Conservation (phyloP, 2,888 invertebrate species). For the Nemotelus nigrinus region DNA sequence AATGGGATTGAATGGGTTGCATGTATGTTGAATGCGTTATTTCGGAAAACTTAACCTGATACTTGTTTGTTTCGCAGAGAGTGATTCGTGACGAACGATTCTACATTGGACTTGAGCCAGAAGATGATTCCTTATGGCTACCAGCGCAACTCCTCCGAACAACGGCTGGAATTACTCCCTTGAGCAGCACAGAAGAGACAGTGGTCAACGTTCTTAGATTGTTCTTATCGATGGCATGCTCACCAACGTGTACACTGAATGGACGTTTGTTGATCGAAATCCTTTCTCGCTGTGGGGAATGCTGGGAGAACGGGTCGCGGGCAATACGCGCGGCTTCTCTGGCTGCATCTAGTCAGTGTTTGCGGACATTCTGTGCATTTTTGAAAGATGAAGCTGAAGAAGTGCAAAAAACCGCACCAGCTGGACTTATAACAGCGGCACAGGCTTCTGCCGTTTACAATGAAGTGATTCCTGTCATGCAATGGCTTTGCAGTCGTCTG, state of each 20-base stretch:
- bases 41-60: neutral
- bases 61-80: slow-evolving; percentile 69
- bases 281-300: slow-evolving; percentile 84
- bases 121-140: slow-evolving; percentile 92
- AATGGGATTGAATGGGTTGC: slow-evolving; percentile 86
- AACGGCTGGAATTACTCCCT: slow-evolving; percentile 70
- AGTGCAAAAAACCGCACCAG: slow-evolving; percentile 68
- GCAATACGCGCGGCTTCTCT: slow-evolving; percentile 87
- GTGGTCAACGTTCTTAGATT: slow-evolving; percentile 79
- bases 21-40: slow-evolving; percentile 69
- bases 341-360: slow-evolving; percentile 89
- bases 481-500: slow-evolving; percentile 86
- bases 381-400: slow-evolving; percentile 70
- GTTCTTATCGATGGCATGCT: slow-evolving; percentile 87
- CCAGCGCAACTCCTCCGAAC: slow-evolving; percentile 90
- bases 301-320: slow-evolving; percentile 80
- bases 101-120: slow-evolving; percentile 88
- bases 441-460: slow-evolving; percentile 85
- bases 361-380: slow-evolving; percentile 86
- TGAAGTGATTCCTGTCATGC: slow-evolving; percentile 89
- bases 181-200: slow-evolving; percentile 81
- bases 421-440: slow-evolving; percentile 66
- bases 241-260: slow-evolving; percentile 88
- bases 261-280: slow-evolving; percentile 88
- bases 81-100: slow-evolving; percentile 91